These are phyloP conservation scores for Ormia ochracea DNA, from an alignment of 2,888 invertebrate genomes.

Conservation along the genomic window DNA sequence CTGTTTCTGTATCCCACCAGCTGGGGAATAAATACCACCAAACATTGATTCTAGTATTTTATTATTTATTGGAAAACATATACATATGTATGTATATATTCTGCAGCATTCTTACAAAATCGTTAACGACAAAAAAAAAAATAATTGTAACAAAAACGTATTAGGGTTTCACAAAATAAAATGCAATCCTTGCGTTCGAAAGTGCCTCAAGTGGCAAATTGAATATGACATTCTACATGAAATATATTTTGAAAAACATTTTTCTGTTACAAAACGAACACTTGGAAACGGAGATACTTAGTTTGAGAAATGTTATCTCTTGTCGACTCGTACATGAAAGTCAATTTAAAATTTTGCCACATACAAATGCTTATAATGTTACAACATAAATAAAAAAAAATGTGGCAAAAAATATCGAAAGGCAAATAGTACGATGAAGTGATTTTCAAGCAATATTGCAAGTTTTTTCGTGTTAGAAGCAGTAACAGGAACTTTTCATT, in stretches of 20 bases:
- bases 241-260: slow-evolving; percentile 36
- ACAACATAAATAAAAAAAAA: background rate
- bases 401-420: background rate
- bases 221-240: slow-evolving; percentile 35
- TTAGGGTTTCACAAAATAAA: slow-evolving; percentile 28
- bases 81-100: background rate
- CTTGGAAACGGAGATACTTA: background rate
- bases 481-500: background rate
- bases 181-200: slow-evolving; percentile 14
- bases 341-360: slow-evolving; percentile 5
- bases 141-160: background rate
- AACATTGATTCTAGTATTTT: background rate
- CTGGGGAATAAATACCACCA: background rate
- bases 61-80: background rate
- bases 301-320: background rate
- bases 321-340: slow-evolving; percentile 1
- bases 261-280: background rate
- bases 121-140: background rate
- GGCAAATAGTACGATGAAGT: background rate
- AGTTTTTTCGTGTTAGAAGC: background rate
- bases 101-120: background rate
- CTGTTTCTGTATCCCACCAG: too few species aligned
- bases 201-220: slow-evolving; percentile 54
- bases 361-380: background rate
- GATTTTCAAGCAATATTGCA: background rate